A percentile compares a stretch with the other conserved stretches of the same genome.
phyloP scores from a whole-genome alignment of 2,113 vertebrate genomes.

The Rynchops niger region DNA sequence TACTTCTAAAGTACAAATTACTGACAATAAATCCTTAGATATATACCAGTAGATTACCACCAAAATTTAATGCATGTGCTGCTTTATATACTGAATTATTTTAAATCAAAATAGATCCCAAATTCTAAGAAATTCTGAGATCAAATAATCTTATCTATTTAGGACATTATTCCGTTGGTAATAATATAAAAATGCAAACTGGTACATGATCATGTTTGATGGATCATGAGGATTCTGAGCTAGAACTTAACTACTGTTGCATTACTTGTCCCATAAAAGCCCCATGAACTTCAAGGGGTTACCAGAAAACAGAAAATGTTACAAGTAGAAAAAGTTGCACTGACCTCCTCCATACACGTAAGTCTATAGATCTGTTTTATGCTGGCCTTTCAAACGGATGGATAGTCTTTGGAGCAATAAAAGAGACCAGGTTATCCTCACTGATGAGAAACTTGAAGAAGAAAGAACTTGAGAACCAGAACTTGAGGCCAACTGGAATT shows the following conservation, averaged over 20 bases:
- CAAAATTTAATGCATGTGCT: not conserved
- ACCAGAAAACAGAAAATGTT: not conserved
- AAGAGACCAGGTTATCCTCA: not conserved
- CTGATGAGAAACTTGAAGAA: not conserved
- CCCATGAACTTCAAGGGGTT: not conserved
- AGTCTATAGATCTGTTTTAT: not conserved
- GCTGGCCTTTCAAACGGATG: not conserved
- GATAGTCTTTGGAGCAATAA: not conserved
- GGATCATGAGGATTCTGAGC: not conserved
- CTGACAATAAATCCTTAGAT: not conserved
- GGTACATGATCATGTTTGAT: rapidly evolving
- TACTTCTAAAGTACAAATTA: not conserved
- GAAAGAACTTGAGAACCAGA: not conserved
- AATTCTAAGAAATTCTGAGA: not conserved
- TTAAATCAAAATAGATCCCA: not conserved
- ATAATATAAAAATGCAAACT: not conserved
- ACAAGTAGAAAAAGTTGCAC: not conserved
- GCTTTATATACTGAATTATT: not conserved
- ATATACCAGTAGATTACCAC: not conserved
- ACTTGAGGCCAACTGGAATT: not conserved
- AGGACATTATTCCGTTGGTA: not conserved
- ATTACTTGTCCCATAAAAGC: not conserved
- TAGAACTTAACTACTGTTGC: not conserved
- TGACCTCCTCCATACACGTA: not conserved
- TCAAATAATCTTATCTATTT: not conserved